A percentile compares a stretch with the other conserved stretches of the same genome.
Evolutionary conservation across 2,113 vertebrate species (phyloP).

Genomic region (Tachycineta bicolor): DNA sequence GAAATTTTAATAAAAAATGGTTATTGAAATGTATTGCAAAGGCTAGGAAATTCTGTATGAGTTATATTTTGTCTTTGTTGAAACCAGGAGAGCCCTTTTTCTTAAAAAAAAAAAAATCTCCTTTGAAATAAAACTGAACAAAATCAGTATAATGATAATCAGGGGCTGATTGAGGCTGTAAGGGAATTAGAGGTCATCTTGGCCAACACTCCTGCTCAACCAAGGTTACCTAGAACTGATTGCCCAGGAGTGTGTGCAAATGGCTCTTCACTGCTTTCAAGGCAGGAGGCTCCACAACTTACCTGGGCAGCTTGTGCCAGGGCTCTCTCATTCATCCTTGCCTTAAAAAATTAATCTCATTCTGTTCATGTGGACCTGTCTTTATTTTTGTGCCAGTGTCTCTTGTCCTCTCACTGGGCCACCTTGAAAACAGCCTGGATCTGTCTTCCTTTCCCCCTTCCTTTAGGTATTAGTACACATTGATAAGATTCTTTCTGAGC

Average conservation of each 20-base stretch:
- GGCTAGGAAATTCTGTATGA: neutral
- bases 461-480: neutral
- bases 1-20: neutral
- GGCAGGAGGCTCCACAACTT: neutral
- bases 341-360: neutral
- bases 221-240: fast-evolving
- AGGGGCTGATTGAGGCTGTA: neutral
- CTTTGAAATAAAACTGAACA: neutral
- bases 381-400: neutral
- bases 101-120: neutral
- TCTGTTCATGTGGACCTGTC: neutral
- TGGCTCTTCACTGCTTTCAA: neutral
- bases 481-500: neutral
- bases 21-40: neutral
- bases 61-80: neutral
- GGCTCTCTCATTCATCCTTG: neutral
- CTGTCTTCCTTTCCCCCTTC: neutral
- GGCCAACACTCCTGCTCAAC: neutral
- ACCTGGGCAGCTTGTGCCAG: neutral
- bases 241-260: neutral
- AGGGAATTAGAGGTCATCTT: neutral
- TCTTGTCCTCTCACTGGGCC: neutral
- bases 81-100: neutral
- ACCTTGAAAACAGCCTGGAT: neutral
- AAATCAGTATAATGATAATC: neutral